Conservation (phyloP, 2,797 vertebrate species). For the Adelosebastes latens region DNA sequence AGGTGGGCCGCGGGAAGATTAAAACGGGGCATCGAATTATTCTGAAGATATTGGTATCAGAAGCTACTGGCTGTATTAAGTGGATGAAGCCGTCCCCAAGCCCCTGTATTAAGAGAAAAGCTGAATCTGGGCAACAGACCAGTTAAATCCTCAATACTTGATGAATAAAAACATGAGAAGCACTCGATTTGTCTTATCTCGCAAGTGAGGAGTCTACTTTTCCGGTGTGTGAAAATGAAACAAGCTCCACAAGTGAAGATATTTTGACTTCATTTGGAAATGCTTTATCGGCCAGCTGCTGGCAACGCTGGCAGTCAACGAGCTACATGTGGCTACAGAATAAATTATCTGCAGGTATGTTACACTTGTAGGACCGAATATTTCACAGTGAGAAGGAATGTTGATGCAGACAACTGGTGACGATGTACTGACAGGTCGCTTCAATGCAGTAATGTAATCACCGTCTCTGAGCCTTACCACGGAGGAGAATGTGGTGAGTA, state of each 20-base stretch:
- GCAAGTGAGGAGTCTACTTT: slow-evolving; percentile 15
- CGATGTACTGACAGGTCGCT: too few relatives aligned
- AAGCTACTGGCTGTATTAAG: slow-evolving; percentile 24
- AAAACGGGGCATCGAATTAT: slow-evolving; percentile 34
- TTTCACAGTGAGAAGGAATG: background rate
- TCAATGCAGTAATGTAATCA: background rate
- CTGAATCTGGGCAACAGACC: slow-evolving; percentile 31
- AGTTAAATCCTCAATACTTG: slow-evolving; percentile 34
- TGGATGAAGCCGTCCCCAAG: slow-evolving; percentile 6
- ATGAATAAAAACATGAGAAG: slow-evolving; percentile 59
- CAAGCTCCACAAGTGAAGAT: slow-evolving; percentile 10
- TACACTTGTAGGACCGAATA: background rate
- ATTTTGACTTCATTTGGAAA: slow-evolving; percentile 36
- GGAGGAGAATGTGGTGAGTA: background rate
- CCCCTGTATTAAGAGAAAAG: slow-evolving; percentile 7
- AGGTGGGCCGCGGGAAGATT: slow-evolving; percentile 44
- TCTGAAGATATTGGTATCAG: slow-evolving; percentile 37
- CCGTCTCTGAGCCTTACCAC: background rate
- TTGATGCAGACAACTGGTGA: too few relatives aligned
- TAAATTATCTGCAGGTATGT: background rate
- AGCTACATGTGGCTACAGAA: slow-evolving; percentile 1
- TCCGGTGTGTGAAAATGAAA: slow-evolving; percentile 23
- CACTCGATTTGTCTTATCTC: slow-evolving; percentile 26
- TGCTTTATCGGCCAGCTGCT: slow-evolving; percentile 6
- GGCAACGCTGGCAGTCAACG: background rate